phyloP scores from a whole-genome alignment of 2,888 invertebrate genomes.

The Oegoconia quadripuncta region DNA sequence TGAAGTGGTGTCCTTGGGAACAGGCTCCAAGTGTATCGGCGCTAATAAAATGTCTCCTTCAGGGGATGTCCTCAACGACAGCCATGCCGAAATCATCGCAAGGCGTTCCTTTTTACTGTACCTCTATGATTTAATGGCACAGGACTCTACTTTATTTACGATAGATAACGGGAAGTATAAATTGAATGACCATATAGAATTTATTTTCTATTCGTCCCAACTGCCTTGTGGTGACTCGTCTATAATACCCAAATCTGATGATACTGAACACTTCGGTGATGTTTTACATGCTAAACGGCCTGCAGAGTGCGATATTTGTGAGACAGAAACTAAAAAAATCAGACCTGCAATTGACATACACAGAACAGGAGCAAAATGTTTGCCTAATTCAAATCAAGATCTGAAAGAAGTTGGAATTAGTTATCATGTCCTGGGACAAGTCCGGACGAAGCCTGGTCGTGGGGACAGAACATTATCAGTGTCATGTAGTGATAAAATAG shows the following conservation, averaged over 20 bases:
- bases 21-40: conserved; percentile 96
- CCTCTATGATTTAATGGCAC: conserved; percentile 69
- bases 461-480: conserved; percentile 93
- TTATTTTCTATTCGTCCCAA: conserved; percentile 92
- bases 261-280: conserved; percentile 48
- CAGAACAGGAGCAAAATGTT: conserved; percentile 95
- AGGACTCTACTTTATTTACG: conserved; percentile 44
- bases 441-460: conserved; percentile 93
- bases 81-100: conserved; percentile 94
- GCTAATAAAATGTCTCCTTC: conserved; percentile 79
- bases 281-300: conserved; percentile 41
- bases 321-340: conserved; percentile 32
- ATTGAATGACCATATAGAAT: conserved; percentile 80
- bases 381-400: conserved; percentile 78
- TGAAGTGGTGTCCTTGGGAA: conserved; percentile 89
- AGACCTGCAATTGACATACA: conserved; percentile 58
- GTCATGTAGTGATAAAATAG: conserved; percentile 96
- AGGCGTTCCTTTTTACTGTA: conserved; percentile 90
- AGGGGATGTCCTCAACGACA: conserved; percentile 90
- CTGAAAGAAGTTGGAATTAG: conserved; percentile 70
- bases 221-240: conserved; percentile 97
- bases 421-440: conserved; percentile 84
- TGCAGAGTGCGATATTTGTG: conserved; percentile 30
- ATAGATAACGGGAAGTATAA: conserved; percentile 50
- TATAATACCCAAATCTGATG: conserved; percentile 82